Percentiles rank a stretch among this genome's conserved stretches.
phyloP scores from a whole-genome alignment of 2,113 vertebrate species.

The Anolis sagrei region DNA sequence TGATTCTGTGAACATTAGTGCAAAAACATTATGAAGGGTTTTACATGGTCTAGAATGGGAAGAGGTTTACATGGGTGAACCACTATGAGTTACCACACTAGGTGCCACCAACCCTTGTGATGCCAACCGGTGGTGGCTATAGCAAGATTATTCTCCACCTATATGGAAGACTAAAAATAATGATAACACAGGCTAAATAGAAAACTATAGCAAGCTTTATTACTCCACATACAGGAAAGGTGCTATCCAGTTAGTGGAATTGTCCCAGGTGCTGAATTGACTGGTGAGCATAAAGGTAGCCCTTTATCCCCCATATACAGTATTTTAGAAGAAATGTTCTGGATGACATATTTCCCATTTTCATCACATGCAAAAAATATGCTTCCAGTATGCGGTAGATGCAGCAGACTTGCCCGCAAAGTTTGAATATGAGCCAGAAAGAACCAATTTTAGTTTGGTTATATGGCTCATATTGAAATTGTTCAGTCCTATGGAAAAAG shows the following conservation, averaged over 20 bases:
- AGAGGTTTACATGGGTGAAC: too few species aligned
- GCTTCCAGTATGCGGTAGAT: background rate
- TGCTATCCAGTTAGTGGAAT: background rate
- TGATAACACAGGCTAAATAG: too few species aligned
- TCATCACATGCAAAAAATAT: background rate
- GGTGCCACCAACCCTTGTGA: too few species aligned
- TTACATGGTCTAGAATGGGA: too few species aligned
- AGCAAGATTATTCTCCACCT: background rate
- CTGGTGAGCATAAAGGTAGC: background rate
- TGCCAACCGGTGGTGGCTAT: background rate
- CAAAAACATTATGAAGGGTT: too few species aligned
- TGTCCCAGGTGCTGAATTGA: background rate
- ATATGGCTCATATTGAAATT: background rate
- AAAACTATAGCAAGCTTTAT: background rate
- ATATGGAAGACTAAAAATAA: background rate
- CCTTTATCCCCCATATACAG: background rate
- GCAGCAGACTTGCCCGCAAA: background rate
- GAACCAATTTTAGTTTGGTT: background rate
- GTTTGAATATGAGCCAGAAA: background rate
- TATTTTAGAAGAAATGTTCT: background rate
- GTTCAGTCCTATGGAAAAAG: background rate
- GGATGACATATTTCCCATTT: background rate
- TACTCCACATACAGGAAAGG: background rate
- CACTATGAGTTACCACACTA: too few species aligned
- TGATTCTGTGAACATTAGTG: too few species aligned